A percentile compares a stretch with the other conserved stretches of the same genome.
Evolutionary conservation across 2,113 vertebrate species (phyloP).

Genomic region (Alectura lathami): DNA sequence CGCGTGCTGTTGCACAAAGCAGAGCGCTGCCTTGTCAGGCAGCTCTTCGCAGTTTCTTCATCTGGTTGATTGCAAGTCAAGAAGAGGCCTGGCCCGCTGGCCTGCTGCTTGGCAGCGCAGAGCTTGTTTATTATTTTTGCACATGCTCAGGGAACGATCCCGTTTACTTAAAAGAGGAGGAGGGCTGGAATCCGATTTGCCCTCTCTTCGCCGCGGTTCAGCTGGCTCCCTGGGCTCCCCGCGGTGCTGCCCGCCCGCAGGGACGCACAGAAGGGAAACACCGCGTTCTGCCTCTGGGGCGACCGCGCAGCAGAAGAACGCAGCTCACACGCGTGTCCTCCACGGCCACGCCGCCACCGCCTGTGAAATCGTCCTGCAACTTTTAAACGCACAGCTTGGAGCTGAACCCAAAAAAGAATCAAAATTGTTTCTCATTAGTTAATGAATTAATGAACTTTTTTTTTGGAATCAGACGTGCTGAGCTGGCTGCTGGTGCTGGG

Average conservation of each 20-base stretch:
- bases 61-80: background rate
- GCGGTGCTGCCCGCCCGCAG: too few species aligned
- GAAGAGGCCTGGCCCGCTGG: slow-evolving; percentile 9
- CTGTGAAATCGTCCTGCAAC: background rate
- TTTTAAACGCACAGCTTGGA: background rate
- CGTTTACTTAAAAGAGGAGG: background rate
- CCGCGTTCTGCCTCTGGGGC: slow-evolving; percentile 40
- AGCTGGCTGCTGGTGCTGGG: background rate
- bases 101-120: background rate
- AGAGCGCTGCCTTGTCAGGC: background rate
- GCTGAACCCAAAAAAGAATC: accelerated
- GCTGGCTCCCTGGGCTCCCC: too few species aligned
- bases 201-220: slow-evolving; percentile 23
- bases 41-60: background rate
- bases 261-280: too few species aligned
- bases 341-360: background rate
- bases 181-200: slow-evolving; percentile 5
- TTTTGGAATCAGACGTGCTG: background rate
- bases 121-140: slow-evolving; percentile 46
- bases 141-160: background rate
- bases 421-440: background rate
- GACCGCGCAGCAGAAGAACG: background rate
- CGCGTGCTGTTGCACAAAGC: background rate
- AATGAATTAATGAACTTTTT: background rate
- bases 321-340: background rate